Base-by-base conservation (phyloP, 1,140 invertebrate species). In the Cryptotermes secundus region DNA sequence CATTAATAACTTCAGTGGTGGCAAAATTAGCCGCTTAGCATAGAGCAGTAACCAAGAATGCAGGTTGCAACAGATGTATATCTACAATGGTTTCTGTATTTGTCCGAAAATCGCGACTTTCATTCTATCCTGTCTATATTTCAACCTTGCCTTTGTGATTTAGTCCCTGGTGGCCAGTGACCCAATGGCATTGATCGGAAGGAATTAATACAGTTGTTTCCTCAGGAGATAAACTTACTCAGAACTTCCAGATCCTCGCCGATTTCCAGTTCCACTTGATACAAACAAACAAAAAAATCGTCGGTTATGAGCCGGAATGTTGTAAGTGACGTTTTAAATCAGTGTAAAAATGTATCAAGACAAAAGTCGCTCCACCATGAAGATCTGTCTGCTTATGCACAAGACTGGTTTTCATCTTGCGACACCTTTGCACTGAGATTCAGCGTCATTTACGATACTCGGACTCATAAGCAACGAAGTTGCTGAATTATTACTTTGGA, bases 41-140 rank as follows among this genome's bases (percentile, higher is more conserved):
- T 22, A 19, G 3, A 49, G 14, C 45, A 49, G 45, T 4, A 49
- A 3, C 22, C 45, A 49, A 49, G 45, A 49, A 49, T 49, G 3
- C 45, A 19, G 14, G 45, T 49, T 19, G 45, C 14, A 49, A 49
- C 16, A 19, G 45, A 19, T 49, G 4, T 49, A 19, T 22, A 49
- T 19, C 45, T 49, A 86, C 83, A 49, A 72, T 72, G 59, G 26
- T 72, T 72, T 72, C 59, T 26, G 2, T 72, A 49, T 72, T 31
- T 9, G 10, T n/a, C 59, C 59, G 9, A 72, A 31, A 72, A 72
- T 31, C 59, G 16, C 59, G n/a, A 10, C 10, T 31, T 72, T 10
- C 7, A 72, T 31, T 10, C 6, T 72, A 9, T n/a, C 59, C 26
- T 31, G 9, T 31, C 59, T 72, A 72, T 3, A 72, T n/a, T 72